Base-by-base conservation (phyloP, 2,113 vertebrate genomes). In the Spizaetus ornatus region DNA sequence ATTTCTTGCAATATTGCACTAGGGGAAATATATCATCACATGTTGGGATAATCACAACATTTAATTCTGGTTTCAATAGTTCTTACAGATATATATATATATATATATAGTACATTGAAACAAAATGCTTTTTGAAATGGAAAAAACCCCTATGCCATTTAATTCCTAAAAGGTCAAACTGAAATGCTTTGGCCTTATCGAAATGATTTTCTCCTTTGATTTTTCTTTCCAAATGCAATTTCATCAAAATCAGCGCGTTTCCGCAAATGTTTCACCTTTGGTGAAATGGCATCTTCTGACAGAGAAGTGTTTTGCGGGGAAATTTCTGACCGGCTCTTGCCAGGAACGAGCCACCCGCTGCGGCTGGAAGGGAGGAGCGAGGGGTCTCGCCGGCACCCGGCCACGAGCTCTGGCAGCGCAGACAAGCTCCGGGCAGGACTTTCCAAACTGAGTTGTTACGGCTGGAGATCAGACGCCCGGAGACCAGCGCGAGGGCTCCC, bases 181-280 rank as follows among this genome's bases (percentile, higher is more conserved):
- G 80, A 96, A 97, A 97, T 97, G 94, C 92, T 95, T 89, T 97
- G 95, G 95, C 97, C 97, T 96, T 97, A 95, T 97, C 94, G 94
- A 96, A 95, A 97, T 84, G 95, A 90, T 96, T 97, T 97, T 96
- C 90, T 91, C 92, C 94, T 95, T 96, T 92, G 93, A 96, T 97
- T 97, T 97, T 96, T 97, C 96, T 95, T 91, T 95, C 96, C 93
- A 97, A 97, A 97, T 97, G 95, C 91, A 97, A 97, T 97, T 97
- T 96, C 97, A 71, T 86, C 96, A 88, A 81, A 96, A 95, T 92
- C 86, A 52, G 80, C 0, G 58, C 52, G 5, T 94, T 97, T 71
- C 94, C 17, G 10, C 96, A 95, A 92, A 95, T 65, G 97, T 40
- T 97, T 97, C 96, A 94, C 95, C 96, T 97, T 97, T 95, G 90